Conservation (phyloP, 2,113 vertebrate species). For the Panthera uncia region DNA sequence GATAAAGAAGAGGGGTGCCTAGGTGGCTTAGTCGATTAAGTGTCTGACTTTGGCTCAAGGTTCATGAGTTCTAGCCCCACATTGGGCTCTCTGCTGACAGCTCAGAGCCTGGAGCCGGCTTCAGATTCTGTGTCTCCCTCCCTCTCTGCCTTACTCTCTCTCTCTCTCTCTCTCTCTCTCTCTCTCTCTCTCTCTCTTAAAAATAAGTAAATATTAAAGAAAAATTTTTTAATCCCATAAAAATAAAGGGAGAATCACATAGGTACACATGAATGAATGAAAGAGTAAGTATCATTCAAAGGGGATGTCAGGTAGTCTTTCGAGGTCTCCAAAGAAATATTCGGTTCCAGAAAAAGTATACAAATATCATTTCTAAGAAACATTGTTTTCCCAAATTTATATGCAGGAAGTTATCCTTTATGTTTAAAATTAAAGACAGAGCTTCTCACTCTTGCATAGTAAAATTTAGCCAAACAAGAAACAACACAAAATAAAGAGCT, state of each 20-base stretch:
- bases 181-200: too few relatives aligned
- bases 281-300: background rate
- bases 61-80: too few relatives aligned
- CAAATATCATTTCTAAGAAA: background rate
- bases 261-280: background rate
- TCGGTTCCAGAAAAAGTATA: background rate
- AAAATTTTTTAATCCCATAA: background rate
- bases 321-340: background rate
- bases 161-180: too few relatives aligned
- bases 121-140: too few relatives aligned
- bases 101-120: too few relatives aligned
- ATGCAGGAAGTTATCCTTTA: background rate
- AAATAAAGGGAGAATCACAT: background rate
- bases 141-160: too few relatives aligned
- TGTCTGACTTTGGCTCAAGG: too few relatives aligned
- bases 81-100: too few relatives aligned
- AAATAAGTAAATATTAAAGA: too few relatives aligned
- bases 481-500: background rate
- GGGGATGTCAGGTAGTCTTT: background rate
- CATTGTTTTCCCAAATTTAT: background rate
- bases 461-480: conserved; percentile 29
- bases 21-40: too few relatives aligned
- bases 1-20: background rate
- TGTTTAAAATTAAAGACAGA: conserved; percentile 10
- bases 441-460: background rate